Conservation (phyloP, 1,140 invertebrate genomes). For the Drosophila punjabiensis region DNA sequence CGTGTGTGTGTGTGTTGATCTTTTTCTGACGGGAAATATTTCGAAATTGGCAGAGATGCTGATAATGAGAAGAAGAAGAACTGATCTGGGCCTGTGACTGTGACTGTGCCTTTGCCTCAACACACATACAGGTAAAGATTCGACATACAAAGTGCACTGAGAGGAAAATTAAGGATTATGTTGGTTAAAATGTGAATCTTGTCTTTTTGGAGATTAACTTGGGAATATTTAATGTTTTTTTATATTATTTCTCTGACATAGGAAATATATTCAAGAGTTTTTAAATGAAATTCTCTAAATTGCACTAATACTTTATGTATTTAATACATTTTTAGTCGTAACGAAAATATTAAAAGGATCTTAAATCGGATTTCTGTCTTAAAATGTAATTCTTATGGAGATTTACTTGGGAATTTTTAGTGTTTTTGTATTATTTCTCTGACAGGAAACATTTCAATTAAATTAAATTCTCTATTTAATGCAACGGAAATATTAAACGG, state of each 20-base stretch:
- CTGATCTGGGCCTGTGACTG: slow-evolving; percentile 47
- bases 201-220: background rate
- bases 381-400: no score
- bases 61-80: slow-evolving; percentile 38
- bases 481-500: background rate
- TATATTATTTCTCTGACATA: background rate
- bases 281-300: background rate
- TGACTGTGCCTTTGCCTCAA: slow-evolving; percentile 44
- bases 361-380: no score
- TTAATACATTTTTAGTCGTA: background rate
- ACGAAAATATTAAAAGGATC: background rate
- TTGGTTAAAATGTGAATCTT: background rate
- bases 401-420: no score
- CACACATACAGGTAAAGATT: slow-evolving; percentile 49
- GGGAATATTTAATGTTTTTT: background rate
- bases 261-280: background rate
- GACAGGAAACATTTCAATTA: no score
- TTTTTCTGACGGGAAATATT: slow-evolving; percentile 59
- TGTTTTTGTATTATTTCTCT: no score
- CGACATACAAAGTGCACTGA: slow-evolving; percentile 29
- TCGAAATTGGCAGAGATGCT: slow-evolving; percentile 68
- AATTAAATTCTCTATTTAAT: no score
- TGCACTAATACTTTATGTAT: background rate
- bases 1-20: slow-evolving; percentile 20
- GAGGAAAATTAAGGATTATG: background rate